Percentiles rank a stretch among this genome's conserved stretches.
Conservation (phyloP, 2,113 vertebrate species). For the Sceloporus undulatus region DNA sequence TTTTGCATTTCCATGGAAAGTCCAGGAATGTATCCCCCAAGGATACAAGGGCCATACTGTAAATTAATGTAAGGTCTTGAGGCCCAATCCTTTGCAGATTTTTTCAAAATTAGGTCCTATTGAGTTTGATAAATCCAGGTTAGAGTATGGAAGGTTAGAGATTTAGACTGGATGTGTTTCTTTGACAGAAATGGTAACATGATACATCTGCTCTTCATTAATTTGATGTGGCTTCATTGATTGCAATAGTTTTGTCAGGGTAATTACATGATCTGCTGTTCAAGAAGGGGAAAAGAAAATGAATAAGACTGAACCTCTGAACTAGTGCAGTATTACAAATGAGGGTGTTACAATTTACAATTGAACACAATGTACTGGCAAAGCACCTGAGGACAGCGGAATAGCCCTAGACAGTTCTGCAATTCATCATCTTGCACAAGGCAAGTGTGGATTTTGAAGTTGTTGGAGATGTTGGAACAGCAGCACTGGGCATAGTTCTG, state of each 20-base stretch:
- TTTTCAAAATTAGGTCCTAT: not conserved
- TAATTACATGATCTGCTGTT: not conserved
- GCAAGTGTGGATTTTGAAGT: not conserved
- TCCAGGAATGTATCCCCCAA: too few species aligned
- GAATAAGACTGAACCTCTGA: not conserved
- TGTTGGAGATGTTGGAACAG: not conserved
- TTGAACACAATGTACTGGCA: not conserved
- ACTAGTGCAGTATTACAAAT: not conserved
- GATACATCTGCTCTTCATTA: not conserved
- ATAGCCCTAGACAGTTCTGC: not conserved
- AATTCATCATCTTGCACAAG: not conserved
- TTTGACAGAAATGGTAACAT: not conserved
- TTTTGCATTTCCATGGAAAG: too few species aligned
- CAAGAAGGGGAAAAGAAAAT: not conserved
- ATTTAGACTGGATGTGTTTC: not conserved
- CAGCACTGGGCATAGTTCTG: not conserved
- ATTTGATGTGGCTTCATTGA: not conserved
- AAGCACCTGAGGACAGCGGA: not conserved
- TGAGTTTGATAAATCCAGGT: not conserved
- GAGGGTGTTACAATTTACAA: not conserved
- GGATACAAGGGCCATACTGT: not conserved
- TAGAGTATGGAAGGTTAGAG: not conserved
- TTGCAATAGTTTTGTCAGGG: not conserved
- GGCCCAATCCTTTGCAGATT: not conserved
- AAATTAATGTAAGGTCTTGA: too few species aligned